phyloP scores from a whole-genome alignment of 2,797 vertebrate species.

The Martes flavigula region DNA sequence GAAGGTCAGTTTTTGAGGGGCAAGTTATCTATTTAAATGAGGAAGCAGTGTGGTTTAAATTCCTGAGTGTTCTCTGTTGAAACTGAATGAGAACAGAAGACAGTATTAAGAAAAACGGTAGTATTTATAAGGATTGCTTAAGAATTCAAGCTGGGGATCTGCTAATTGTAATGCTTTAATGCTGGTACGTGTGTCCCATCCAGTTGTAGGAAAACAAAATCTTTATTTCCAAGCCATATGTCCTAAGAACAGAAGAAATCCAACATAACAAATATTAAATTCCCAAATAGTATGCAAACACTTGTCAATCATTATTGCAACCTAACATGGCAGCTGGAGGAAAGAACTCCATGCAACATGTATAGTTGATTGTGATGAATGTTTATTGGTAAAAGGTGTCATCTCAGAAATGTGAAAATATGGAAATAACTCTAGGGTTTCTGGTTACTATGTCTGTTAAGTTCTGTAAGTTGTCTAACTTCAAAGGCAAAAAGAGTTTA shows the following conservation, averaged over 20 bases:
- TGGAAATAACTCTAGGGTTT: background rate
- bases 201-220: background rate
- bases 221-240: background rate
- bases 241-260: slow-evolving; percentile 7
- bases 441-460: background rate
- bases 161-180: slow-evolving; percentile 48
- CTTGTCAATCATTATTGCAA: background rate
- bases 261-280: background rate
- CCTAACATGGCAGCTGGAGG: background rate
- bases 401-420: background rate
- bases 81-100: slow-evolving; percentile 61
- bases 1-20: slow-evolving; percentile 45
- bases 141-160: slow-evolving; percentile 32
- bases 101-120: slow-evolving; percentile 12
- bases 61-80: slow-evolving; percentile 22
- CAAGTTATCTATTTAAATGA: slow-evolving; percentile 73
- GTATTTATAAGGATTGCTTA: slow-evolving; percentile 37
- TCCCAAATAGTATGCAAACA: background rate
- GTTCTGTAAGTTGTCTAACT: background rate
- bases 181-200: background rate
- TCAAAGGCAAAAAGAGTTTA: background rate
- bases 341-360: background rate
- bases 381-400: background rate
- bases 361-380: background rate
- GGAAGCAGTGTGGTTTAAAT: slow-evolving; percentile 58